A percentile compares a stretch with the other conserved stretches of the same genome.
Evolutionary conservation across 2,888 invertebrate genomes (phyloP).

Genomic region (Branchinecta sandiegonensis): DNA sequence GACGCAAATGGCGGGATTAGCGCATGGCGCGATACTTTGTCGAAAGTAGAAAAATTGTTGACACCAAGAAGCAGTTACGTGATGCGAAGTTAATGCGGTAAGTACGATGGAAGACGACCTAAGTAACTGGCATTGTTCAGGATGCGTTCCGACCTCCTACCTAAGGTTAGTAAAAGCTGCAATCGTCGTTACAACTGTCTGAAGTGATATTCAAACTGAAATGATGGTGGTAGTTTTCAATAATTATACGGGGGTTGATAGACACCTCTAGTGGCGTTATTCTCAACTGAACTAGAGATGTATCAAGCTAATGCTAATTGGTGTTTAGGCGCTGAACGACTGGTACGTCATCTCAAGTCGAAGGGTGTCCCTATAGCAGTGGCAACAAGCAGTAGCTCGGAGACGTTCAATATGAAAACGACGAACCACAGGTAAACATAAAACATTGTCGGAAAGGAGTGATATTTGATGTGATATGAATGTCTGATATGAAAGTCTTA

Average conservation of each 20-base stretch:
- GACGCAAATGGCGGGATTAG: too few species aligned
- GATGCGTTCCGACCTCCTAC: too few species aligned
- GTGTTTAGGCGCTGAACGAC: conserved; percentile 55
- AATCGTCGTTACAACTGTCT: neutral
- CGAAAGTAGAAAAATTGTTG: too few species aligned
- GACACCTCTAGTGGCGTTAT: neutral
- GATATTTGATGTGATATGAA: too few species aligned
- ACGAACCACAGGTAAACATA: conserved; percentile 47
- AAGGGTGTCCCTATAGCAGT: conserved; percentile 65
- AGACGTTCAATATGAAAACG: conserved; percentile 56
- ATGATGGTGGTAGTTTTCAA: neutral
- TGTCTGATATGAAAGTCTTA: too few species aligned
- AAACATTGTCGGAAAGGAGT: too few species aligned
- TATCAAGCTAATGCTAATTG: neutral
- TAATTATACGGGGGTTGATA: neutral
- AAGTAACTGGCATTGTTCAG: too few species aligned
- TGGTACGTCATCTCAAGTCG: conserved; percentile 57
- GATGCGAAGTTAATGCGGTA: too few species aligned
- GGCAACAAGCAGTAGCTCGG: conserved; percentile 66
- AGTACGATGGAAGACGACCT: too few species aligned
- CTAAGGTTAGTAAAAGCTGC: neutral
- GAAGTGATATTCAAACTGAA: neutral
- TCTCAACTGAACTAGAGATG: neutral
- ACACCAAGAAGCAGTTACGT: too few species aligned
- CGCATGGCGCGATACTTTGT: too few species aligned